Base-by-base conservation (phyloP, 2,888 invertebrate genomes). In the Callinectes sapidus region DNA sequence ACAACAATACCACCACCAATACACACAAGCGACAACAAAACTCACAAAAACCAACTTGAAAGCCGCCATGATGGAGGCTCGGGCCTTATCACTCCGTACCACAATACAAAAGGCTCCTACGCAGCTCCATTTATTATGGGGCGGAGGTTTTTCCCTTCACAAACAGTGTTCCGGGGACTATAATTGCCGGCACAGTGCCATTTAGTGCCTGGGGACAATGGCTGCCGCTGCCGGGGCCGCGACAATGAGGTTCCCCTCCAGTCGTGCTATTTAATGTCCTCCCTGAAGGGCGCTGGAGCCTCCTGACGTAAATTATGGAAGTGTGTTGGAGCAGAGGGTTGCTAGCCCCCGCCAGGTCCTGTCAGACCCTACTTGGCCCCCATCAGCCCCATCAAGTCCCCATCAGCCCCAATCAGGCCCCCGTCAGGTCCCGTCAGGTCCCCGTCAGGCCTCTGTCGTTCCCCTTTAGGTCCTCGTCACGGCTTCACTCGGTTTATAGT, bases 101-200 rank as follows among this genome's bases (percentile, higher is more conserved):
- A 35, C 81, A 81, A 81, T 35, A 81, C 81, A 81, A 81, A 81
- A 81, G 81, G 81, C 35, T 81, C 81, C 81, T 81, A 32, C 35
- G 81, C 81, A 32, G 81, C 35, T 16, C 81, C 81, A 81, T 81
- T 81, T 81, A 81, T 81, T 81, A 81, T 35, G 35, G 35, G 81
- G 18, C 35, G 81, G 81, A 81, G 81, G 81, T 81, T 81, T 81
- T 81, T 81, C 81, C 81, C 81, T 81, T 81, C 81, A 81, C 81
- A 81, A 81, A 81, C 81, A 81, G 81, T 81, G 81, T 81, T 81
- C 81, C 81, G 81, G 81, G 81, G 81, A 81, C 81, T 81, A 81
- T 81, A 81, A 81, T 81, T 88, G 88, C 55, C 88, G 61, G 66
- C 89, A 89, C 39, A 89, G 71, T 89, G 89, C 89, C 89, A 89